These are phyloP conservation scores for Caracal caracal DNA, from an alignment of 2,113 vertebrate species.

Conservation along the genomic window DNA sequence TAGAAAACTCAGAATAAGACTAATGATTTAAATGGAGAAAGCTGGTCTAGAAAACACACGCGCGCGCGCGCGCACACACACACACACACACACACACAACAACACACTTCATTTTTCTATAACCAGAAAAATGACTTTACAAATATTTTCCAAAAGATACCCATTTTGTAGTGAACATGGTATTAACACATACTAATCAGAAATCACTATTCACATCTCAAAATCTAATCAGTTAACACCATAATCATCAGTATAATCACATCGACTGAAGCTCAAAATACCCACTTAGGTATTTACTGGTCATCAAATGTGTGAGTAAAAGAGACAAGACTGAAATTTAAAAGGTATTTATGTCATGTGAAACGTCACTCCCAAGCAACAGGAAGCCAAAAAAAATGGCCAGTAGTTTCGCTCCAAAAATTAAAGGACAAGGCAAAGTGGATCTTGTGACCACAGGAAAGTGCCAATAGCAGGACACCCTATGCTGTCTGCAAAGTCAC, in stretches of 20 bases:
- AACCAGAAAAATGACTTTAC: slow-evolving; percentile 6
- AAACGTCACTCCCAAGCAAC: slow-evolving; percentile 45
- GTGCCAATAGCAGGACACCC: slow-evolving; percentile 15
- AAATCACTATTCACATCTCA: slow-evolving; percentile 27
- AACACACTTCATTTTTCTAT: not conserved
- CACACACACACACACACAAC: not conserved
- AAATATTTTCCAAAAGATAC: slow-evolving; percentile 34
- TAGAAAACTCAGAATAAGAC: slow-evolving; percentile 35
- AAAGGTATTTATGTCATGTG: slow-evolving; percentile 30
- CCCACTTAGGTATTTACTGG: not conserved
- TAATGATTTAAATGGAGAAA: slow-evolving; percentile 33
- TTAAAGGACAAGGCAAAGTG: slow-evolving; percentile 1
- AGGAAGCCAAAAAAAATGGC: slow-evolving; percentile 28
- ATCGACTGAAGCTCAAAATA: slow-evolving; percentile 42
- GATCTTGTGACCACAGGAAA: slow-evolving; percentile 30
- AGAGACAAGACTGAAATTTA: not conserved
- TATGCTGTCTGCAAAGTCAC: not conserved
- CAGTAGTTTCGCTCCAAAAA: slow-evolving; percentile 42
- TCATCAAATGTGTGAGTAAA: not conserved
- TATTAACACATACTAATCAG: not conserved
- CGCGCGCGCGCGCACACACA: no score
- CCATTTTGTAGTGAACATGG: not conserved
- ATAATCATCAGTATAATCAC: slow-evolving; percentile 43
- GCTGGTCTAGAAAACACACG: not conserved
- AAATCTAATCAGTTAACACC: slow-evolving; percentile 27